Percentiles rank a stretch among this genome's conserved stretches.
These are phyloP conservation scores for Loripinus fragilis DNA, from an alignment of 2,888 invertebrate genomes.

Conservation along the genomic window DNA sequence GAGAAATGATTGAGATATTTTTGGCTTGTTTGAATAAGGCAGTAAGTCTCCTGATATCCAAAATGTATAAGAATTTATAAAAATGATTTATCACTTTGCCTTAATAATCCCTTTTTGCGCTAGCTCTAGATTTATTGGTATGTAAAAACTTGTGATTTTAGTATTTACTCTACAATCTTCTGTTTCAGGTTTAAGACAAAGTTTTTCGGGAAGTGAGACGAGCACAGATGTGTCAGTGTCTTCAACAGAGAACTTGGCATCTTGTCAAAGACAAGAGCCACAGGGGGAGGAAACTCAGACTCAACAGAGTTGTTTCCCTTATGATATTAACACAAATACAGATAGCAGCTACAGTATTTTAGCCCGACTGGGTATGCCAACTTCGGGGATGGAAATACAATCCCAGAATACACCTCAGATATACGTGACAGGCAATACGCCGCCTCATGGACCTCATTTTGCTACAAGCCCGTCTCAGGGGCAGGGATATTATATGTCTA, in stretches of 20 bases:
- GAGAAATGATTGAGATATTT: no score
- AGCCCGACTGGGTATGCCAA: conserved; percentile 77
- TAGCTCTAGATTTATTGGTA: no score
- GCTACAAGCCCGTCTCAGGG: conserved; percentile 50
- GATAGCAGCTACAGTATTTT: conserved; percentile 83
- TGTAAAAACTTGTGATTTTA: no score
- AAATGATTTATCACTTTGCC: no score
- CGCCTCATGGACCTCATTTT: conserved; percentile 57
- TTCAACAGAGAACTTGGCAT: conserved; percentile 92
- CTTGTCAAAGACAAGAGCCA: conserved; percentile 89
- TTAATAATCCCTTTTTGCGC: no score
- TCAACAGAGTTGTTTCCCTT: conserved; percentile 51
- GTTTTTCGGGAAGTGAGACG: conserved; percentile 94
- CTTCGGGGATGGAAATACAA: conserved; percentile 61
- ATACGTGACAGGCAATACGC: conserved; percentile 51
- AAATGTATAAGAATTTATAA: no score
- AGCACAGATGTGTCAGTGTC: conserved; percentile 90
- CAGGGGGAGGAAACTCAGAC: conserved; percentile 91
- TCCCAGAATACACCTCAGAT: conserved; percentile 51
- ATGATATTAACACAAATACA: conserved; percentile 64
- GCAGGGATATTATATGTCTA: conserved; percentile 55
- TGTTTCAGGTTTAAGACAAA: conserved; percentile 88
- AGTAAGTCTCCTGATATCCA: no score
- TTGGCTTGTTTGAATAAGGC: no score
- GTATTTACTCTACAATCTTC: no score